These are phyloP conservation scores for Pandion haliaetus DNA, from an alignment of 2,113 vertebrate genomes.

Conservation along the genomic window DNA sequence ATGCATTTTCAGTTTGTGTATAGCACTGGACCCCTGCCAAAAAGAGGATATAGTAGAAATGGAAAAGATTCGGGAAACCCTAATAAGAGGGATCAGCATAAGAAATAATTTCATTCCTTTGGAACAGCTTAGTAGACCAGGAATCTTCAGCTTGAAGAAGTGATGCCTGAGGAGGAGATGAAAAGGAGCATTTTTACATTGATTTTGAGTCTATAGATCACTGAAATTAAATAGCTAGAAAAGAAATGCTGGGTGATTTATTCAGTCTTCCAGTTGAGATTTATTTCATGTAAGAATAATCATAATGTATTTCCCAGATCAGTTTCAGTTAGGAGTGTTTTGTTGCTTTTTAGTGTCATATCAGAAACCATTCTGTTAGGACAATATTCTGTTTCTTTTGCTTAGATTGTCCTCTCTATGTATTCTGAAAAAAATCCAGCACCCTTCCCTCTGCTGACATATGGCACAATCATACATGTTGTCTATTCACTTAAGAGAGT, in stretches of 20 bases:
- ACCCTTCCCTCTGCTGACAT: background rate
- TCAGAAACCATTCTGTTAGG: background rate
- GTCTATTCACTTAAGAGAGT: background rate
- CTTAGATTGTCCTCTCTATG: background rate
- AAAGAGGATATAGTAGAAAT: background rate
- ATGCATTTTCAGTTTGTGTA: background rate
- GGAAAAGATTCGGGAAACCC: background rate
- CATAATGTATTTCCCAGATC: background rate
- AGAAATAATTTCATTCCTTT: background rate
- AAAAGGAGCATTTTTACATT: background rate
- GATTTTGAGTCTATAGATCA: background rate
- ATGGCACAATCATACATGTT: background rate
- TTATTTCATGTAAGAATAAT: background rate
- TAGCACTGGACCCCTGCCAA: background rate
- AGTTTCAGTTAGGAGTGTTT: background rate
- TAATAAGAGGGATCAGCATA: background rate
- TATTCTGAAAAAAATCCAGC: background rate
- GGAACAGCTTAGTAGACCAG: background rate
- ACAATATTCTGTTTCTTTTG: background rate
- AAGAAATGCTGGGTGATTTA: background rate
- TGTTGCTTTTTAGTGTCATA: background rate
- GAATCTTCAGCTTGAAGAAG: background rate
- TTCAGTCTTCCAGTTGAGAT: background rate
- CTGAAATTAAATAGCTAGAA: background rate
- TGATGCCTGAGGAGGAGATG: background rate